These are phyloP conservation scores for Neomonachus schauinslandi DNA, from an alignment of 2,113 vertebrate genomes.

Conservation along the genomic window DNA sequence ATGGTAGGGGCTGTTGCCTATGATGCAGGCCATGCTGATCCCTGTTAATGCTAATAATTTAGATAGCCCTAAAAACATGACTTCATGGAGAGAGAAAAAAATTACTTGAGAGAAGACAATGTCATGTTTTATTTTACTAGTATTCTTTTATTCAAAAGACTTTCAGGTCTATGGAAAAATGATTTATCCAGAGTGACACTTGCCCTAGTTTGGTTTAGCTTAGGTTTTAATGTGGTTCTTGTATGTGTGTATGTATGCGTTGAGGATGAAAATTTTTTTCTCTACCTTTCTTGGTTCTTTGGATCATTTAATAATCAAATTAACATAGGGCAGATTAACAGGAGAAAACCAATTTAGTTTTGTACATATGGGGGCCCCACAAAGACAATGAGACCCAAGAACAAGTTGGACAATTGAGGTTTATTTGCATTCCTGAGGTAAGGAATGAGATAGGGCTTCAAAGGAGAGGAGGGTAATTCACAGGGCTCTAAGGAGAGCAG, in stretches of 20 bases:
- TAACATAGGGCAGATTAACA: neutral
- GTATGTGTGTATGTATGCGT: neutral
- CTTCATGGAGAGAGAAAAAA: neutral
- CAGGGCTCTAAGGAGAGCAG: neutral
- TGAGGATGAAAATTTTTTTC: neutral
- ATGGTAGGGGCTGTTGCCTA: neutral
- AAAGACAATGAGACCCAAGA: neutral
- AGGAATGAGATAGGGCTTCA: neutral
- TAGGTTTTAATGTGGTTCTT: neutral
- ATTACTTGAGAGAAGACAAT: neutral
- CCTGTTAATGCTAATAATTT: neutral
- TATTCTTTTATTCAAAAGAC: neutral
- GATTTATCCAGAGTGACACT: neutral
- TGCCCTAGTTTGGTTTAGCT: neutral
- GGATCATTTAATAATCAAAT: neutral
- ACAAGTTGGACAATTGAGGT: neutral
- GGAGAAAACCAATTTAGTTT: neutral
- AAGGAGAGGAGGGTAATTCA: neutral
- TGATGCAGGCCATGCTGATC: neutral
- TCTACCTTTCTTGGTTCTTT: neutral
- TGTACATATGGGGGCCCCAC: neutral
- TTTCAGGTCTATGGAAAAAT: neutral
- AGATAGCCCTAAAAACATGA: neutral
- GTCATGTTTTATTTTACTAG: neutral
- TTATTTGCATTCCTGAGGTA: neutral